A percentile compares a stretch with the other conserved stretches of the same genome.
Evolutionary conservation across 2,113 vertebrate genomes (phyloP).

Genomic region (Hydropotes inermis): DNA sequence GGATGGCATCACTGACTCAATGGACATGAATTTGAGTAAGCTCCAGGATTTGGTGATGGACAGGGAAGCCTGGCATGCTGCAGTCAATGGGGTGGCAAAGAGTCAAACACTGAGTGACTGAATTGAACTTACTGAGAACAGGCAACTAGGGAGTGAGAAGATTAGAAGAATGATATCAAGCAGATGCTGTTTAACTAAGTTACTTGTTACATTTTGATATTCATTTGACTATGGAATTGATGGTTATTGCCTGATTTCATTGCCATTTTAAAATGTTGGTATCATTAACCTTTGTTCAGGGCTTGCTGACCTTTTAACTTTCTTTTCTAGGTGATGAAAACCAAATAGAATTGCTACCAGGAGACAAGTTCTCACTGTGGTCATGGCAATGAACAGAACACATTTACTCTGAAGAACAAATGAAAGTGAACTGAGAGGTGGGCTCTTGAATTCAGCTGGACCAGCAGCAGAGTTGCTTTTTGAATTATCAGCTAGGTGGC

Average conservation of each 20-base stretch:
- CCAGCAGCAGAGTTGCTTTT: neutral
- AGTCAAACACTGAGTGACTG: neutral
- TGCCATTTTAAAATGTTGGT: neutral
- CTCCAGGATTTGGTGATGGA: neutral
- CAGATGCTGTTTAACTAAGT: neutral
- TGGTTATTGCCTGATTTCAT: neutral
- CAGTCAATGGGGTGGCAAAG: neutral
- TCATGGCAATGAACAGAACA: neutral
- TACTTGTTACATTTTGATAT: neutral
- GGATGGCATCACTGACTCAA: neutral
- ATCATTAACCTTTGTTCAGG: neutral
- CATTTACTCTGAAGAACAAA: too few species aligned
- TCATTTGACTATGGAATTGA: neutral
- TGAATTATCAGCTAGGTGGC: neutral
- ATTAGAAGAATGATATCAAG: neutral
- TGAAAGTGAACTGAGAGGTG: neutral
- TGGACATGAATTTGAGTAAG: neutral
- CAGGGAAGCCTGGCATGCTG: neutral
- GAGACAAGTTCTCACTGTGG: neutral
- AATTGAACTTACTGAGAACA: neutral
- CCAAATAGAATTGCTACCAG: neutral
- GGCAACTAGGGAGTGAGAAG: neutral
- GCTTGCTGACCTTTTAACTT: neutral
- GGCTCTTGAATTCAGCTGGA: neutral
- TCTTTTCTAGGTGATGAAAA: neutral